Conservation (phyloP, 2,888 invertebrate species). For the Agrochola macilenta region DNA sequence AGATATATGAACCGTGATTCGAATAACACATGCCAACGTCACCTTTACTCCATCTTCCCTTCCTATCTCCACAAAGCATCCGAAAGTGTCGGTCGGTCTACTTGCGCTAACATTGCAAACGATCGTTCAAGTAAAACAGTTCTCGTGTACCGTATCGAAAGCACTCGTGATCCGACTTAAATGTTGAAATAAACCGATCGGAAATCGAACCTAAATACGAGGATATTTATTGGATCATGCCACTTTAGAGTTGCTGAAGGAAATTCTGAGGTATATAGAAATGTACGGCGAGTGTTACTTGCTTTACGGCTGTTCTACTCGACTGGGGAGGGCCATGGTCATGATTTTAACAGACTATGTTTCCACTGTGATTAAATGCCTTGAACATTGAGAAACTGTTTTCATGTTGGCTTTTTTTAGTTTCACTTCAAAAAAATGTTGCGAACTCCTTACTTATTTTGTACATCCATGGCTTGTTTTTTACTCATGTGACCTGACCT, state of each 20-base stretch:
- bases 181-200: slow-evolving; percentile 80
- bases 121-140: slow-evolving; percentile 87
- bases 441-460: neutral
- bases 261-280: slow-evolving; percentile 62
- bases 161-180: slow-evolving; percentile 81
- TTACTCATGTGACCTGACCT: slow-evolving; percentile 29
- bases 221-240: slow-evolving; percentile 70
- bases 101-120: slow-evolving; percentile 76
- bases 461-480: slow-evolving; percentile 25
- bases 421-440: slow-evolving; percentile 1
- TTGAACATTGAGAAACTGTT: slow-evolving; percentile 13
- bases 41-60: slow-evolving; percentile 60
- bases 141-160: slow-evolving; percentile 85
- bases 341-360: slow-evolving; percentile 46
- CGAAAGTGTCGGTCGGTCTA: slow-evolving; percentile 69
- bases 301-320: slow-evolving; percentile 53
- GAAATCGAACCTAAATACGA: slow-evolving; percentile 73
- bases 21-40: slow-evolving; percentile 36
- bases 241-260: slow-evolving; percentile 63
- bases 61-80: slow-evolving; percentile 69
- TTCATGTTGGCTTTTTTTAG: neutral
- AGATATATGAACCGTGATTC: neutral
- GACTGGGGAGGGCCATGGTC: slow-evolving; percentile 36
- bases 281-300: slow-evolving; percentile 53
- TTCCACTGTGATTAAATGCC: slow-evolving; percentile 25